Evolutionary conservation across 2,888 invertebrate species (phyloP), one percentile per base, ranked within the genome.

Genomic region (Hydroisotoma schaefferi): DNA sequence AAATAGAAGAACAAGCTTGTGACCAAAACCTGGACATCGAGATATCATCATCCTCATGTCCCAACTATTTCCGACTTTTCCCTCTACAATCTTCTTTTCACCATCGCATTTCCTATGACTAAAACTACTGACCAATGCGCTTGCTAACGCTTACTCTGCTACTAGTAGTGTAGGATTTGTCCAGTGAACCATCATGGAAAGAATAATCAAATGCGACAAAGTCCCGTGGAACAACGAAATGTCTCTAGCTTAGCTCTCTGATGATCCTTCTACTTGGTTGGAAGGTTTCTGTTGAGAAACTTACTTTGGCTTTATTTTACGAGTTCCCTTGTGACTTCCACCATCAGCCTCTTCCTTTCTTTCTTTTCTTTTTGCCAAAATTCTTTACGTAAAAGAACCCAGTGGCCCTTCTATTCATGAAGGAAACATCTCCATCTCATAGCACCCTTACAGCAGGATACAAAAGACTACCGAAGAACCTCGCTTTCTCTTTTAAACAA

Each of bases 191-290:
- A 29, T 51, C 57, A 57, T 57, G 51, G 23, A 51, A 49, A 43
- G 51, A 57, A 57, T 57, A 57, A 57, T 57, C 51, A 57, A 57
- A 51, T 57, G 57, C 57, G 57, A 57, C 57, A 57, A 57, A 56
- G 56, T 56, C 57, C 43, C 20, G 23, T 46, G 46, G n/a, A 48
- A 48, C 28, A 48, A 48, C 27, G 28, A 48, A 48, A 25, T 48
- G 54, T 43, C 43, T 43, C 54, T 25, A 8, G 38, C 43, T 38
- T 40, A 5, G 18, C 26, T 38, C 27, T 54, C 40, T 23, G 26
- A 40, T 33, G 37, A 22, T 29, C 26, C 18, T 28, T 26, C 49
- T 28, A 49, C 49, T 49, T 46, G 25, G 23, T 15, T 22, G 5
- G 18, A 29, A 49, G 52, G 8, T 47, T 47, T 26, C 47, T 22